phyloP scores from a whole-genome alignment of 2,113 vertebrate genomes.

The Microtus richardsoni region DNA sequence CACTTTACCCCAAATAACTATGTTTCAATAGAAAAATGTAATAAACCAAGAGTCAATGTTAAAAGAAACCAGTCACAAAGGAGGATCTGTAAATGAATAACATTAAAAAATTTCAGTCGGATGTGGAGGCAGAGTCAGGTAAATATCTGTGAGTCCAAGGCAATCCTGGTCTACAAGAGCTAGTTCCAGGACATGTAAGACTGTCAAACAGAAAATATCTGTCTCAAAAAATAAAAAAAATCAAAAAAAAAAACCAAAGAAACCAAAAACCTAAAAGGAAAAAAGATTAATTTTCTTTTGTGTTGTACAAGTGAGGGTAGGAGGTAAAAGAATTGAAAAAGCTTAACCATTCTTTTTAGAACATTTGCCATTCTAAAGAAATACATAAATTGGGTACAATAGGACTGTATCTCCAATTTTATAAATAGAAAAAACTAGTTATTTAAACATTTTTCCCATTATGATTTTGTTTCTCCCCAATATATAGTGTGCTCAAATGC shows the following conservation, averaged over 20 bases:
- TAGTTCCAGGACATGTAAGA: too few relatives aligned
- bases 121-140: too few relatives aligned
- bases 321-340: neutral
- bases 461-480: conserved; percentile 54
- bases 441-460: conserved; percentile 12
- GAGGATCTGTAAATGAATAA: neutral
- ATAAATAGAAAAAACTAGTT: conserved; percentile 47
- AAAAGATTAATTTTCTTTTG: neutral
- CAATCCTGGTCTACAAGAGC: too few relatives aligned
- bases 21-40: conserved; percentile 70
- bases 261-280: too few relatives aligned
- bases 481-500: conserved; percentile 31
- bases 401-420: conserved; percentile 74
- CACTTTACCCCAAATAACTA: neutral
- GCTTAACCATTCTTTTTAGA: conserved; percentile 34
- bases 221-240: too few relatives aligned
- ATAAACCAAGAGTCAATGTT: conserved; percentile 82
- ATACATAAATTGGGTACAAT: conserved; percentile 67
- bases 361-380: conserved; percentile 39
- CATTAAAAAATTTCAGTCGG: too few relatives aligned
- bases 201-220: too few relatives aligned
- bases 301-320: neutral
- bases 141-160: too few relatives aligned
- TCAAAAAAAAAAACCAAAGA: too few relatives aligned
- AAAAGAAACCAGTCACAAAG: conserved; percentile 76